Base-by-base conservation (phyloP, 2,113 vertebrate genomes). In the Eubucco bourcierii region DNA sequence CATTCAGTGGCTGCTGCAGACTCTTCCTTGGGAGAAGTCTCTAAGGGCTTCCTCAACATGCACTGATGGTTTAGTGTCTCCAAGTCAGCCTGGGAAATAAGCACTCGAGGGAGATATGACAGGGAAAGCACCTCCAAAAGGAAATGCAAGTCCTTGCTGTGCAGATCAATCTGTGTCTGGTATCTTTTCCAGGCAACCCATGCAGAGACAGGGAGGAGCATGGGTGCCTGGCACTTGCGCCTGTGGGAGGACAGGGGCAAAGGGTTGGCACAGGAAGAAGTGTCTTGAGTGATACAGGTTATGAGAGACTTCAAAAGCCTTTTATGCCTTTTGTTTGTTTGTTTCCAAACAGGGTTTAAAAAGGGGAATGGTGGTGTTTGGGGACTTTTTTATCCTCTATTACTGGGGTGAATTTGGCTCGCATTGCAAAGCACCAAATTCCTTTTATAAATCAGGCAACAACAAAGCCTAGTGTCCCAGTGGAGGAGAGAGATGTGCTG, bases 391-490 rank as follows among this genome's bases (percentile, higher is more conserved):
- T 8, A 56, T 91, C 33, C 31, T 72, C 18, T 24, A 3, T 91
- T 89, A 73, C 71, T 65, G 28, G 56, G 6, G 11, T 21, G n/a
- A 91, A 68, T 34, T 84, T 80, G 50, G 34, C 53, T 94, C 29
- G 28, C 47, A 2, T 15, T 93, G 70, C 58, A 60, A 87, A 83
- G 63, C 60, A 71, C 65, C 82, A 50, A 65, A 58, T 31, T 87
- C 29, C 63, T 67, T 93, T 94, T 68, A 78, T 67, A 82, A 80
- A 90, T 91, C 21, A 68, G 55, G 56, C 77, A 84, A 39, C 74
- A 82, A 34, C 76, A 93, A 80, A 95, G 58, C 75, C 59, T 87
- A n/a, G 47, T 55, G 58, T 88, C 81, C 71, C 50, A 86, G 41
- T 60, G 77, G 75, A 85, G 4, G 11, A 63, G 52, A 37, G 68